Evolutionary conservation across 2,888 invertebrate species (phyloP), one percentile per base, ranked within the genome.

Genomic region (Drosophila meridiana): DNA sequence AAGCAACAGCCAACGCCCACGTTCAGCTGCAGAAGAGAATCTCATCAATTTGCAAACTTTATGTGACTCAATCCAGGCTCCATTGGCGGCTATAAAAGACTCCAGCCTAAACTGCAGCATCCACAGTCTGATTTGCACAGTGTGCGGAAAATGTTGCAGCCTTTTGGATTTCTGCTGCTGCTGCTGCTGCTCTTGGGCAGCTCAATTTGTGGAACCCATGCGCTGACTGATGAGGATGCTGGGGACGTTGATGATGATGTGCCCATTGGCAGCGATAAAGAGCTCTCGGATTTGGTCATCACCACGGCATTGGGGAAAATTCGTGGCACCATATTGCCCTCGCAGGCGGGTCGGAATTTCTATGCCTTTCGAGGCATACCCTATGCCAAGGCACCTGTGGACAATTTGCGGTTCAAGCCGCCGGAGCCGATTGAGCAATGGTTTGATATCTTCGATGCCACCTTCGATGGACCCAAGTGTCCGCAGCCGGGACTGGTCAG

Each of bases 381-480:
- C 0, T 93, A 93, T 69, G 93, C 93, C 26, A 91, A 92, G 57
- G 83, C 93, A 0, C 93, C 93, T 1, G 73, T 92, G 3, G 91
- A 91, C 11, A 78, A 82, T 2, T 64, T 92, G 14, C 90, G 93
- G 3, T 93, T 93, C 55, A 87, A 87, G 61, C 89, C 94, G 7
- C 94, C 95, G 0, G 91, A 93, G 40, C 94, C 94, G 2, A 93
- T 94, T 9, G 91, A 93, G 43, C 91, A 92, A 14, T 95, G 95
- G 94, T 84, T 90, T 14, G 92, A 90, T 5, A 92, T 93, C 26
- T 94, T 94, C 55, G 94, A 95, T 86, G 95, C 94, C 2, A 94
- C 94, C 3, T 80, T 93, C 67, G 95, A 95, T 66, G 95, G 95
- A 0, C 95, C 95, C 0, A 93, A 94, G 48, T 95, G 95, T 73